Conservation (phyloP, 2,113 vertebrate species). For the Stegastes partitus region DNA sequence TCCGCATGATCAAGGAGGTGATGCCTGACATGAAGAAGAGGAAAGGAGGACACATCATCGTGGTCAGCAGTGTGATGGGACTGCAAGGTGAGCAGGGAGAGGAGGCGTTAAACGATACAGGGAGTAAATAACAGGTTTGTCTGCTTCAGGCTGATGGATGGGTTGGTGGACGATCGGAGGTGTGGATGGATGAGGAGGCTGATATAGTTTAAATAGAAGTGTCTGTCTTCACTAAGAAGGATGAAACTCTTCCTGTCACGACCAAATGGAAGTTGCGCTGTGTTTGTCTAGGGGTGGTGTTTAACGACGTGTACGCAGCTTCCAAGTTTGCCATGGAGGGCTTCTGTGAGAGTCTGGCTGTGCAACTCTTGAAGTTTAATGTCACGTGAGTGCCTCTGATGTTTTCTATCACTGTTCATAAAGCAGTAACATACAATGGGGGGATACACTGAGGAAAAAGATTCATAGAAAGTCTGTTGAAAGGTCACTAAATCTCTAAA, state of each 20-base stretch:
- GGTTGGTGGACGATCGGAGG: background rate
- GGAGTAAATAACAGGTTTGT: constrained; percentile 13
- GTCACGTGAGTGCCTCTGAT: constrained; percentile 36
- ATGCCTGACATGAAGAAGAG: constrained; percentile 85
- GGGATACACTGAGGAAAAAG: too few relatives aligned
- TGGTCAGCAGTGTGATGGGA: constrained; percentile 86
- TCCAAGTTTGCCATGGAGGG: constrained; percentile 87
- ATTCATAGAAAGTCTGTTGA: too few relatives aligned
- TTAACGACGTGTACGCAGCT: constrained; percentile 84
- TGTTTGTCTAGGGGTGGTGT: constrained; percentile 77
- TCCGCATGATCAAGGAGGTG: constrained; percentile 86
- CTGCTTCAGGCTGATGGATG: constrained; percentile 7
- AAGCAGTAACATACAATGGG: too few relatives aligned
- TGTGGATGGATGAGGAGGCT: constrained; percentile 14
- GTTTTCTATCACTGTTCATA: too few relatives aligned
- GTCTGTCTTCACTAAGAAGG: background rate
- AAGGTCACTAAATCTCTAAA: too few relatives aligned
- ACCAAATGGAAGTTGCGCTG: background rate
- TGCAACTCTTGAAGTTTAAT: constrained; percentile 82
- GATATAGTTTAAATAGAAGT: background rate
- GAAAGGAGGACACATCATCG: constrained; percentile 81
- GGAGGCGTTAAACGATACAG: background rate
- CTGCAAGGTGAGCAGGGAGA: constrained; percentile 77
- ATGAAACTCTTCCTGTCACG: background rate
- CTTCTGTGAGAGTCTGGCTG: constrained; percentile 84